A percentile compares a stretch with the other conserved stretches of the same genome.
phyloP scores from a whole-genome alignment of 2,888 invertebrate genomes.

The Neoaliturus tenellus region DNA sequence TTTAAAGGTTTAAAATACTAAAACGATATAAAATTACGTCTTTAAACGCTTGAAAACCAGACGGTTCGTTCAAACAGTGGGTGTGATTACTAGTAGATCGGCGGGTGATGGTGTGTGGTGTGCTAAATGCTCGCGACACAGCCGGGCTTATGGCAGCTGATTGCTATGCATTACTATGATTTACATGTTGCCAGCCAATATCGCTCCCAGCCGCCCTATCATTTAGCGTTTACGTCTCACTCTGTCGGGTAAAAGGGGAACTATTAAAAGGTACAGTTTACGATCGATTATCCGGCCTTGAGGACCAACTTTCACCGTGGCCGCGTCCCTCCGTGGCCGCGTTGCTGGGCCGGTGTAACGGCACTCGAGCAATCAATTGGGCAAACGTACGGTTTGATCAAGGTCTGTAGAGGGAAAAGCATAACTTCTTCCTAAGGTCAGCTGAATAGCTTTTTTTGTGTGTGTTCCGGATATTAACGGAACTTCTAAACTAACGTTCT shows the following conservation, averaged over 20 bases:
- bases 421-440: too few relatives aligned
- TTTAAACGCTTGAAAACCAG: too few relatives aligned
- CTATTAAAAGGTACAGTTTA: conserved; percentile 40
- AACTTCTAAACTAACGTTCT: background rate
- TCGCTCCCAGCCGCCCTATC: conserved; percentile 17
- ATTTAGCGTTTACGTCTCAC: conserved; percentile 34
- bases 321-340: background rate
- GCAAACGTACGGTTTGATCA: too few relatives aligned
- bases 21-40: too few relatives aligned
- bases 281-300: conserved; percentile 28
- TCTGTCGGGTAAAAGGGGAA: conserved; percentile 25
- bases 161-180: conserved; percentile 23
- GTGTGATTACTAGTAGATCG: background rate
- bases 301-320: background rate
- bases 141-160: conserved; percentile 3
- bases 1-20: too few relatives aligned
- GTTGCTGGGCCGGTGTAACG: background rate
- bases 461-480: background rate
- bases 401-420: too few relatives aligned
- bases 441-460: too few relatives aligned
- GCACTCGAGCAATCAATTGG: too few relatives aligned
- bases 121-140: conserved; percentile 11
- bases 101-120: background rate
- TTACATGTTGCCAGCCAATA: conserved; percentile 31
- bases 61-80: background rate